A percentile compares a stretch with the other conserved stretches of the same genome.
phyloP scores from a whole-genome alignment of 2,797 vertebrate species.

The Squalus acanthias region DNA sequence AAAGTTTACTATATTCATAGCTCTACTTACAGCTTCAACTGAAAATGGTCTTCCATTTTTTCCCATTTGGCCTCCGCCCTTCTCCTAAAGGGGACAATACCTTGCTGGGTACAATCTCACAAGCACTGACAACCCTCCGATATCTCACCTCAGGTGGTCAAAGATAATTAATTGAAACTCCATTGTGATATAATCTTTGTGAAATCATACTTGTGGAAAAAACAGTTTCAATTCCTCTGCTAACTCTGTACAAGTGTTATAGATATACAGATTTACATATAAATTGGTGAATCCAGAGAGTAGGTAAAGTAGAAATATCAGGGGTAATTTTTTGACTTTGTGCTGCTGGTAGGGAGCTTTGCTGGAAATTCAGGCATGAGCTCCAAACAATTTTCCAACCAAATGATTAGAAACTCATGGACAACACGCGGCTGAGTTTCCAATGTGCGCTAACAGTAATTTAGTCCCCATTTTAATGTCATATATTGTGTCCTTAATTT shows the following conservation, averaged over 20 bases:
- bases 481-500: no score
- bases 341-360: not conserved
- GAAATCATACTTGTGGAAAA: not conserved
- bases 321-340: not conserved
- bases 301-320: not conserved
- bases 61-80: not conserved
- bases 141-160: not conserved
- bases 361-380: not conserved
- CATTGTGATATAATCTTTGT: not conserved
- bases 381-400: not conserved
- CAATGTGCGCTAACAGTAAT: not conserved
- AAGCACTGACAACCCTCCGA: not conserved
- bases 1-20: no score
- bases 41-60: not conserved
- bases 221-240: not conserved
- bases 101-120: not conserved
- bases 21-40: no score
- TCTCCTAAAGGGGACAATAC: not conserved
- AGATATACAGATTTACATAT: not conserved
- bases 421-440: not conserved
- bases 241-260: not conserved
- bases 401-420: not conserved
- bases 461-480: not conserved
- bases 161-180: not conserved
- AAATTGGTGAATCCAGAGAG: not conserved